These are phyloP conservation scores for Lycaena phlaeas DNA, from an alignment of 2,888 invertebrate genomes.

Conservation along the genomic window DNA sequence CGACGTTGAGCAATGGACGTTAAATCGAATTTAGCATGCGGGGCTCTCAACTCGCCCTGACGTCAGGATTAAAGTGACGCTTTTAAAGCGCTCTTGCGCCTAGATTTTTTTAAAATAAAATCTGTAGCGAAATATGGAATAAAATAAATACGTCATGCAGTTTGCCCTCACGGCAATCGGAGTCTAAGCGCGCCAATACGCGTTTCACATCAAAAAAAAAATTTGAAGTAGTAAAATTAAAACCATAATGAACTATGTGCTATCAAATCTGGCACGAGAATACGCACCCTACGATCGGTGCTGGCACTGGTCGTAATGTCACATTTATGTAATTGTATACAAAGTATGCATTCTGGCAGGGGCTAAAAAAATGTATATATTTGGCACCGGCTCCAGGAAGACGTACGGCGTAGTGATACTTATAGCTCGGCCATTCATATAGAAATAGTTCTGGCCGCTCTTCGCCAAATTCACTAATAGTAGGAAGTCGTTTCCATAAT, in stretches of 20 bases:
- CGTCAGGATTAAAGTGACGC: too few species aligned
- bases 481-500: constrained; percentile 10
- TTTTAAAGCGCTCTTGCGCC: too few species aligned
- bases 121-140: too few species aligned
- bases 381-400: constrained; percentile 44
- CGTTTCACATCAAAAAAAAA: not conserved
- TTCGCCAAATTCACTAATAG: constrained; percentile 10
- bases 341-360: constrained; percentile 16
- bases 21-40: too few species aligned
- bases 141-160: too few species aligned
- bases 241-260: constrained; percentile 1
- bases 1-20: too few species aligned
- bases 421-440: constrained; percentile 42
- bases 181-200: too few species aligned
- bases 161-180: too few species aligned
- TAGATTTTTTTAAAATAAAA: too few species aligned
- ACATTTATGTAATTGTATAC: constrained; percentile 10
- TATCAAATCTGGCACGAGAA: not conserved
- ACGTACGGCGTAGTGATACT: constrained; percentile 15
- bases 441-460: constrained; percentile 36
- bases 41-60: too few species aligned
- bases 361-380: constrained; percentile 15
- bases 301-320: constrained; percentile 4
- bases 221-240: constrained; percentile 1
- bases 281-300: constrained; percentile 1